These are phyloP conservation scores for Hippopotamyrus pictus DNA, from an alignment of 2,797 vertebrate species.

Conservation along the genomic window DNA sequence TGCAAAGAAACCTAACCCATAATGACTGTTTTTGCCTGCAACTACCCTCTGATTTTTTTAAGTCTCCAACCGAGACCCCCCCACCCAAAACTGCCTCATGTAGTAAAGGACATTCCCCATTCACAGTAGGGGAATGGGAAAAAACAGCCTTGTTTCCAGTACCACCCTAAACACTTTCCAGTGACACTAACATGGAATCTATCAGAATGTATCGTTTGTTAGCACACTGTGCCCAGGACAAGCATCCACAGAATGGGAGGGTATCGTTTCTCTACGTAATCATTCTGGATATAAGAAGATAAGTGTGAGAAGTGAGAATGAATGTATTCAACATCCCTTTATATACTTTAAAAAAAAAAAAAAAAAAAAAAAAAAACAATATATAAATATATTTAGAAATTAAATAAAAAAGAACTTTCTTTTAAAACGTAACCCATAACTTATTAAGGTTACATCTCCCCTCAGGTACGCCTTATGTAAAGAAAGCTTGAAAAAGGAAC, in stretches of 20 bases:
- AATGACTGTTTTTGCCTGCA: not conserved
- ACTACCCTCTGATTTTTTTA: not conserved
- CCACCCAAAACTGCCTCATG: not conserved
- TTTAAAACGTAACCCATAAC: slow-evolving; percentile 2
- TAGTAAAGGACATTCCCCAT: not conserved
- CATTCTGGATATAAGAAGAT: not conserved
- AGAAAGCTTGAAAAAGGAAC: not conserved
- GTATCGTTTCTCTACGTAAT: not conserved
- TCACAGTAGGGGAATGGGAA: not conserved
- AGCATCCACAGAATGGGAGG: not conserved
- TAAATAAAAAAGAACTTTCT: not conserved
- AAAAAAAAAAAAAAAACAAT: not conserved
- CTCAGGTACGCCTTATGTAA: not conserved
- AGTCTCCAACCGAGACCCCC: not conserved
- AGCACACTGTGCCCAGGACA: not conserved
- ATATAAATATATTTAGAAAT: not conserved
- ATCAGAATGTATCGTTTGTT: not conserved
- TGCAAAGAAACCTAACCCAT: not conserved
- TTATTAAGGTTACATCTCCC: slow-evolving; percentile 1
- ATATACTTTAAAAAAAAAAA: not conserved
- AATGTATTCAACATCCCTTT: not conserved
- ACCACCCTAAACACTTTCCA: not conserved
- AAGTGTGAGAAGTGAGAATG: not conserved
- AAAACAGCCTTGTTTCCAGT: not conserved
- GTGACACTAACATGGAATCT: not conserved